A percentile compares a stretch with the other conserved stretches of the same genome.
Evolutionary conservation across 2,113 vertebrate species (phyloP).

Genomic region (Cyprinodon variegatus): DNA sequence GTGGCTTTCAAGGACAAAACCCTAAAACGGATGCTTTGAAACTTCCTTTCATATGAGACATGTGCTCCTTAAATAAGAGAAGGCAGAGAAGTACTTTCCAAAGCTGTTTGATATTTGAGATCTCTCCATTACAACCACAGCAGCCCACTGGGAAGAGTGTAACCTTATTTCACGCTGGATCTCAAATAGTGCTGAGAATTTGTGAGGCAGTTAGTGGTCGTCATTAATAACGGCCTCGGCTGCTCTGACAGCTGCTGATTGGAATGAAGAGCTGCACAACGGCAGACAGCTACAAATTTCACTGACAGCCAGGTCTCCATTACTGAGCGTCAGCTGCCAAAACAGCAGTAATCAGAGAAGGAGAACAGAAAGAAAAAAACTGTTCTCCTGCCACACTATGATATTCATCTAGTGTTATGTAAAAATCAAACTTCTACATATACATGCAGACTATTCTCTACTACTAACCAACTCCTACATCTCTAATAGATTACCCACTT

Average conservation of each 20-base stretch:
- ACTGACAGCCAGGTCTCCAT: conserved; percentile 79
- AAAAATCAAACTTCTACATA: conserved; percentile 41
- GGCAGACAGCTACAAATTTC: conserved; percentile 81
- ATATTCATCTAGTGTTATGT: conserved; percentile 26
- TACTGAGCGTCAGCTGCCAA: conserved; percentile 79
- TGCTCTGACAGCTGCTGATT: conserved; percentile 77
- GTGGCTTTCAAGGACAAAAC: conserved; percentile 32
- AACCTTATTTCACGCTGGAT: conserved; percentile 76
- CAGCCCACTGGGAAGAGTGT: conserved; percentile 65
- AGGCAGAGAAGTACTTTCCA: conserved; percentile 31
- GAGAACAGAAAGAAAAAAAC: conserved; percentile 64
- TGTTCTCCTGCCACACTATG: conserved; percentile 38
- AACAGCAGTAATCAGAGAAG: conserved; percentile 75
- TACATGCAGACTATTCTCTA: conserved; percentile 13
- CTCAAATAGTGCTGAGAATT: conserved; percentile 78
- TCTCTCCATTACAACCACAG: conserved; percentile 69
- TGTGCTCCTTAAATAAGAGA: conserved; percentile 19
- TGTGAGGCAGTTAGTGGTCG: conserved; percentile 77
- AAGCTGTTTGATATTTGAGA: conserved; percentile 72
- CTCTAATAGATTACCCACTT: conserved; percentile 17
- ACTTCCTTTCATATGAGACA: conserved; percentile 9
- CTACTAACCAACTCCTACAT: conserved; percentile 23
- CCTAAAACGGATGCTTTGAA: conserved; percentile 27
- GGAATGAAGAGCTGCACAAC: conserved; percentile 75
- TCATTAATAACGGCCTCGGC: conserved; percentile 79